Conservation (phyloP, 1,140 invertebrate genomes). For the Sitobion miscanthi region DNA sequence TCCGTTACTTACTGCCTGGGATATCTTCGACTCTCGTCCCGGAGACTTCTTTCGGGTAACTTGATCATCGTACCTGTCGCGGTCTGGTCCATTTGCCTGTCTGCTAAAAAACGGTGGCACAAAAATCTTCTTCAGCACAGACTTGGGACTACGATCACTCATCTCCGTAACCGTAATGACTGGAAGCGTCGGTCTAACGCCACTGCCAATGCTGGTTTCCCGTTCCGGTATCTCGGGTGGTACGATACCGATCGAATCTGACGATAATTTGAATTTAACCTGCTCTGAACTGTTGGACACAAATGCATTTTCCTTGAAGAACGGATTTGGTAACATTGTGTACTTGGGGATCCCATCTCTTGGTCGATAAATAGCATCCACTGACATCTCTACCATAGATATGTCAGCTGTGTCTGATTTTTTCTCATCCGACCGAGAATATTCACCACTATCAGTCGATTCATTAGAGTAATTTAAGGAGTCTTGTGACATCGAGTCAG, state of each 20-base stretch:
- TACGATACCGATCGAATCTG: conserved; percentile 60
- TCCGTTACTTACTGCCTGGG: too few species aligned
- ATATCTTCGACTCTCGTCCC: not conserved
- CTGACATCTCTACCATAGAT: not conserved
- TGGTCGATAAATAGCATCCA: not conserved
- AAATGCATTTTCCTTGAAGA: not conserved
- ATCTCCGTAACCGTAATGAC: conserved; percentile 59
- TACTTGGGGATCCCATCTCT: conserved; percentile 30
- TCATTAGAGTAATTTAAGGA: not conserved
- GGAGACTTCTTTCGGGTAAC: not conserved
- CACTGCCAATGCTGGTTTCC: not conserved
- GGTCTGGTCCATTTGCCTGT: not conserved
- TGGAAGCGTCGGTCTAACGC: conserved; percentile 60
- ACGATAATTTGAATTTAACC: not conserved
- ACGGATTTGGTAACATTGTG: conserved; percentile 30
- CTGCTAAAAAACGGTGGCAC: not conserved
- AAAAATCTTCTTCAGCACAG: conserved; percentile 14
- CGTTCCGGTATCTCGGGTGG: conserved; percentile 57
- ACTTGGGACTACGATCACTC: not conserved
- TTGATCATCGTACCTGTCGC: not conserved
- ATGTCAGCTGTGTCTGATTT: not conserved
- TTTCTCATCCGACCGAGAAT: not conserved
- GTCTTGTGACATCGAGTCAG: conserved; percentile 16
- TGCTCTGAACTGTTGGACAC: not conserved
- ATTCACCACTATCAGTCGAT: not conserved